A percentile compares a stretch with the other conserved stretches of the same genome.
Conservation (phyloP, 1,140 invertebrate species). For the Helicoverpa zea region DNA sequence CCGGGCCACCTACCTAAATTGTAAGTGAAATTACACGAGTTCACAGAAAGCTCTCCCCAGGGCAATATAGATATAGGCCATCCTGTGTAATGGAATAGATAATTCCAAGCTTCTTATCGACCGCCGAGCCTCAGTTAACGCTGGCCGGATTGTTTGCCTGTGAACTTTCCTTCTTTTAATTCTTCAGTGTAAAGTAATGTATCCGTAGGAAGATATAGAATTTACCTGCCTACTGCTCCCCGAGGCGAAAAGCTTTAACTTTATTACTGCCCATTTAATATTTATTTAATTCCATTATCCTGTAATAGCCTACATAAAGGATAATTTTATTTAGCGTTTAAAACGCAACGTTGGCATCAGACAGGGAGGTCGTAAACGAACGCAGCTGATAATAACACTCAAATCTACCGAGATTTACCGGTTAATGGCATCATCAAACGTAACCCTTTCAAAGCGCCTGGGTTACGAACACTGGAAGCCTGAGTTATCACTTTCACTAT, state of each 20-base stretch:
- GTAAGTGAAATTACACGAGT: conserved; percentile 25
- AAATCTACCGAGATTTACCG: conserved; percentile 41
- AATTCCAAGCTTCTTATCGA: conserved; percentile 48
- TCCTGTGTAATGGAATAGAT: conserved; percentile 50
- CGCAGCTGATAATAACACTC: conserved; percentile 43
- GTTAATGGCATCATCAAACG: conserved; percentile 40
- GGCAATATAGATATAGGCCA: conserved; percentile 45
- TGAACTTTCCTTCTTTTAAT: conserved; percentile 11
- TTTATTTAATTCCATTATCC: conserved; percentile 16
- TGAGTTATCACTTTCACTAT: conserved; percentile 45
- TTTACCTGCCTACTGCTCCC: not conserved
- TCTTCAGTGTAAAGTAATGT: not conserved
- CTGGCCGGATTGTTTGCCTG: conserved; percentile 28
- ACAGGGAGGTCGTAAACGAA: conserved; percentile 40
- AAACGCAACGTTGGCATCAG: conserved; percentile 13
- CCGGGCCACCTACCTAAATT: conserved; percentile 1
- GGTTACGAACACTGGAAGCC: conserved; percentile 3
- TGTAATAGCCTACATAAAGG: conserved; percentile 5
- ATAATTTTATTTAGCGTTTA: conserved; percentile 45
- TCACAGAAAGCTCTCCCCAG: conserved; percentile 41
- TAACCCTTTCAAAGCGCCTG: conserved; percentile 20
- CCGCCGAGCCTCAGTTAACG: conserved; percentile 33
- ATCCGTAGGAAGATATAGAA: not conserved
- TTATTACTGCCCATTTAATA: conserved; percentile 18
- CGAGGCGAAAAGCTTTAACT: not conserved